Conservation (phyloP, 2,888 invertebrate genomes). For the Rugalucina vietnamica region DNA sequence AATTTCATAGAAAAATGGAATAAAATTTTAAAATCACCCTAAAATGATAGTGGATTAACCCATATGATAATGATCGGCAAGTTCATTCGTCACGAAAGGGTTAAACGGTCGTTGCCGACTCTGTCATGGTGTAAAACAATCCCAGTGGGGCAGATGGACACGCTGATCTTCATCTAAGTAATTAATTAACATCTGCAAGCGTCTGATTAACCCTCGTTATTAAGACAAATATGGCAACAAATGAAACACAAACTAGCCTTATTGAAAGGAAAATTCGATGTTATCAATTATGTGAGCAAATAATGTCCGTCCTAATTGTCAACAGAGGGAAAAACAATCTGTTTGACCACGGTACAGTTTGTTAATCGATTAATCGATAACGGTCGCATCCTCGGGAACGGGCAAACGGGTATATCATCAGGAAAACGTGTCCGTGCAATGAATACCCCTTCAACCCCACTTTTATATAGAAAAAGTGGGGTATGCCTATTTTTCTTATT, state of each 20-base stretch:
- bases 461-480: too few species aligned
- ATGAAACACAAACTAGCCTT: conserved; percentile 59
- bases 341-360: background rate
- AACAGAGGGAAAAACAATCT: conserved; percentile 12
- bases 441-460: too few species aligned
- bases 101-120: too few species aligned
- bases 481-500: too few species aligned
- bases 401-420: too few species aligned
- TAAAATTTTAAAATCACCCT: too few species aligned
- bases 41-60: too few species aligned
- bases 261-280: conserved; percentile 13
- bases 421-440: too few species aligned
- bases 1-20: too few species aligned
- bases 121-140: conserved; percentile 13
- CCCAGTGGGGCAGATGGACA: conserved; percentile 7
- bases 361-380: conserved; percentile 1
- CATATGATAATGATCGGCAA: too few species aligned
- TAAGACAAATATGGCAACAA: conserved; percentile 53
- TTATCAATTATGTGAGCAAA: conserved; percentile 53
- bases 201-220: conserved; percentile 58
- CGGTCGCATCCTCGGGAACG: background rate
- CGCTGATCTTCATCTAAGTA: conserved; percentile 1
- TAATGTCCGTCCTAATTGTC: conserved; percentile 48
- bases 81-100: too few species aligned
- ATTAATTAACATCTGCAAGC: conserved; percentile 59